These are phyloP conservation scores for Malacoraja senta DNA, from an alignment of 2,797 vertebrate species.

Conservation along the genomic window DNA sequence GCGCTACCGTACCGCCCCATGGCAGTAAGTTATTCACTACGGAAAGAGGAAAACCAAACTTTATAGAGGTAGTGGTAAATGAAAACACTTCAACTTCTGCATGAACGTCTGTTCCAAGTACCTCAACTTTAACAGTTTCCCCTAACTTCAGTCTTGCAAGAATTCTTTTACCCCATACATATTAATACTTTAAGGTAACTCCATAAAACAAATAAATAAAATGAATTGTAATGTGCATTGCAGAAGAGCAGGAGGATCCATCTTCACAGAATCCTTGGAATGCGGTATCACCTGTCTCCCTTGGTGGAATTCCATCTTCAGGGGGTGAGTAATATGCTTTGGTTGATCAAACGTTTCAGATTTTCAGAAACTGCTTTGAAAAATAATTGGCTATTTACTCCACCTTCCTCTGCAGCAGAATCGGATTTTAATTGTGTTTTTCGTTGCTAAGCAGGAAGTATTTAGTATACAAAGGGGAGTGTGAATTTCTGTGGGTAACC, in stretches of 20 bases:
- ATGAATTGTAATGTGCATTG: background rate
- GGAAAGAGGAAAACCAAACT: background rate
- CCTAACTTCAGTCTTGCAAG: background rate
- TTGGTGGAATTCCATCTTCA: slow-evolving; percentile 13
- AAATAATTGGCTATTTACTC: background rate
- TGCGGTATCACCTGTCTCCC: background rate
- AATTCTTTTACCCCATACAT: background rate
- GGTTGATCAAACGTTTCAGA: background rate
- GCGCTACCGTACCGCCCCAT: too few relatives aligned
- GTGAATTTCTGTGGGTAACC: background rate
- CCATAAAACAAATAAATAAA: background rate
- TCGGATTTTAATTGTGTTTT: background rate
- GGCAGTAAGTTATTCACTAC: too few relatives aligned
- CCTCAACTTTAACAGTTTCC: background rate
- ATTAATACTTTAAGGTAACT: background rate
- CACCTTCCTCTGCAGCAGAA: background rate
- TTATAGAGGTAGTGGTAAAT: background rate
- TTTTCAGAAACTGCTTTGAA: background rate
- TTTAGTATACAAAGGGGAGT: background rate
- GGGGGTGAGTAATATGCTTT: background rate
- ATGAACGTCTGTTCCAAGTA: background rate
- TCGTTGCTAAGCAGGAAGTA: background rate
- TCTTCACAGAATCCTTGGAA: slow-evolving; percentile 22
- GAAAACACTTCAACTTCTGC: background rate
- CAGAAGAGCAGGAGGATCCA: background rate